phyloP scores from a whole-genome alignment of 1,140 invertebrate genomes.

The Dolichoris vasculosae region DNA sequence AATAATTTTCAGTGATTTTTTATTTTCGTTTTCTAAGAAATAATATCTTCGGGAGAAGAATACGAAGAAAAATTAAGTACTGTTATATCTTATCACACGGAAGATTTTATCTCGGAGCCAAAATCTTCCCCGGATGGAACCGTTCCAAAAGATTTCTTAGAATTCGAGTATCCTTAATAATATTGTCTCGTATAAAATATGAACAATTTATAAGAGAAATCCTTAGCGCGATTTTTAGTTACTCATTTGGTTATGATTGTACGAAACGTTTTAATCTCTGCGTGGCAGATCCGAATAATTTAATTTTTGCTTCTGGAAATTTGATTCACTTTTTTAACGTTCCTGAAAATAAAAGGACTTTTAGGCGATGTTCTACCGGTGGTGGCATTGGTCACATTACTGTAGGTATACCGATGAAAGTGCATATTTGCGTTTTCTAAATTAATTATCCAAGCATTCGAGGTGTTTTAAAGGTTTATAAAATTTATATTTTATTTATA shows the following conservation, averaged over 20 bases:
- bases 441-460: conserved; percentile 35
- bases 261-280: conserved; percentile 86
- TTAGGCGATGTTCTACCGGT: conserved; percentile 83
- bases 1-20: neutral
- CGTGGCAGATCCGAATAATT: conserved; percentile 80
- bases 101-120: conserved; percentile 59
- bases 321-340: conserved; percentile 86
- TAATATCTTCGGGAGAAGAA: neutral
- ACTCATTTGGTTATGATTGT: conserved; percentile 93
- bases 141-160: conserved; percentile 62
- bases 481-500: conserved; percentile 30
- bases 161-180: conserved; percentile 70
- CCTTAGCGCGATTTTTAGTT: conserved; percentile 70
- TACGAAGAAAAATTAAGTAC: neutral
- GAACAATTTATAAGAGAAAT: neutral
- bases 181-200: neutral
- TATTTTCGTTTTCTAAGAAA: neutral
- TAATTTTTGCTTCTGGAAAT: conserved; percentile 88
- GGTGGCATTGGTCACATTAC: conserved; percentile 86
- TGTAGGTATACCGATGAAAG: conserved; percentile 71
- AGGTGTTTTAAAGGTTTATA: conserved; percentile 18
- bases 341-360: conserved; percentile 78
- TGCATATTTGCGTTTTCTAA: neutral
- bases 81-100: conserved; percentile 43
- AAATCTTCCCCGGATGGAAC: conserved; percentile 57